Base-by-base conservation (phyloP, 2,888 invertebrate species). In the Ennomos fuscantarius region DNA sequence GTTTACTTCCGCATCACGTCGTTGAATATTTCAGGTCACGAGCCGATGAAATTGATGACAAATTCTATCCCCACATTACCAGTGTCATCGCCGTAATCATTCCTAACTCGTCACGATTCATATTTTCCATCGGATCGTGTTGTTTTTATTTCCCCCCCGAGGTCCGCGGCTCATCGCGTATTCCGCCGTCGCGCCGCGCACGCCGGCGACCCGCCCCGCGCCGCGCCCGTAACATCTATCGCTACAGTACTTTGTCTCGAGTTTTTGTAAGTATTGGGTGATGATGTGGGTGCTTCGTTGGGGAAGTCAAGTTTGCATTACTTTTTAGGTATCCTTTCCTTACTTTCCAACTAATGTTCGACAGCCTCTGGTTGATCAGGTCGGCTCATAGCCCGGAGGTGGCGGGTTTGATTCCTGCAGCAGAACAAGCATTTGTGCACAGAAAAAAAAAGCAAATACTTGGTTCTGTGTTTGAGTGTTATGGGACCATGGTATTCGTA, bases 131-230 rank as follows among this genome's bases (percentile, higher is more conserved):
- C 48, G 60, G 65, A 66, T 60, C 63, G 62, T 66, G 73, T 70
- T 73, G 72, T 73, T 73, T 69, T 71, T 72, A 66, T 66, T 59
- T 52, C 43, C 54, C 52, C n/a, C 54, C 54, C 43, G 44, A 48
- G 63, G 60, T 40, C 47, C 66, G 57, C 65, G 39, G 49, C 76
- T 77, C 77, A 78, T 77, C 72, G 52, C 64, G 75, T 76, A 79
- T 79, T 76, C 78, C 37, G 59, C 45, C 63, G 63, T 51, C 52
- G 51, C 55, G 54, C 49, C 46, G 59, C 61, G 67, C 51, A 63
- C 10, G 41, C 62, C 65, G 68, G 62, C 72, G 62, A 62, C 65
- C 66, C 68, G 63, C 56, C 42, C 42, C n/a, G 10, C 2, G 8
- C 10, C 6, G 68, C 65, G 65, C 11, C 31, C 37, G 11, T 41